These are phyloP conservation scores for Neoniphon sammara DNA, from an alignment of 2,797 vertebrate species.

Conservation along the genomic window DNA sequence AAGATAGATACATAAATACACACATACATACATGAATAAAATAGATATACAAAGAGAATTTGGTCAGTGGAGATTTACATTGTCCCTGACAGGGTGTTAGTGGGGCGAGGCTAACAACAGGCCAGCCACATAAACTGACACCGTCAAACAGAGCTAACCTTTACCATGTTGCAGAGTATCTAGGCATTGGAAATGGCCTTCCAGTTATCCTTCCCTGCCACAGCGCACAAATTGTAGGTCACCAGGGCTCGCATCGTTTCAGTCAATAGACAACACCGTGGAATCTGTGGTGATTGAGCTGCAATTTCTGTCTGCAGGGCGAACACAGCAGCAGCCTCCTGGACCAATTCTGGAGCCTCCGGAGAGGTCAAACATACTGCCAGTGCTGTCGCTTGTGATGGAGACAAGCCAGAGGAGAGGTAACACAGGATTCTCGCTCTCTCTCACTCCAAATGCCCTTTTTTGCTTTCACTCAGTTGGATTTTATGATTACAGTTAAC, in stretches of 20 bases:
- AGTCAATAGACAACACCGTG: not conserved
- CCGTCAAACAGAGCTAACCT: too few relatives aligned
- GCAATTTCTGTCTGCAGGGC: slow-evolving; percentile 60
- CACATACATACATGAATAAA: too few relatives aligned
- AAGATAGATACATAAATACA: too few relatives aligned
- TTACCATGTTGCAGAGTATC: not conserved
- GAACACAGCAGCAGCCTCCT: slow-evolving; percentile 80
- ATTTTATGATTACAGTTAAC: slow-evolving; percentile 1
- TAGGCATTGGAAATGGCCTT: not conserved
- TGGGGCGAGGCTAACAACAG: too few relatives aligned
- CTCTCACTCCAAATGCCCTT: not conserved
- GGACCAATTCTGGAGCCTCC: slow-evolving; percentile 78
- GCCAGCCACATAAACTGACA: too few relatives aligned
- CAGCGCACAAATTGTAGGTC: not conserved
- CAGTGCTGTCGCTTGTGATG: slow-evolving; percentile 56
- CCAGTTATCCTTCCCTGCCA: not conserved
- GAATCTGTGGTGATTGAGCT: slow-evolving; percentile 6
- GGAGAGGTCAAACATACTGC: slow-evolving; percentile 52
- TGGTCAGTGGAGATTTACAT: too few relatives aligned
- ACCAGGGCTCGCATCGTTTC: not conserved
- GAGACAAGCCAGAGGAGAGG: slow-evolving; percentile 85
- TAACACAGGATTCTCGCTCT: slow-evolving; percentile 59
- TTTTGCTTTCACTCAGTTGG: not conserved
- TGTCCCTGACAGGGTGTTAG: too few relatives aligned
- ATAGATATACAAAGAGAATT: too few relatives aligned